Base-by-base conservation (phyloP, 2,888 invertebrate genomes). In the Rhyacophila evoluta region DNA sequence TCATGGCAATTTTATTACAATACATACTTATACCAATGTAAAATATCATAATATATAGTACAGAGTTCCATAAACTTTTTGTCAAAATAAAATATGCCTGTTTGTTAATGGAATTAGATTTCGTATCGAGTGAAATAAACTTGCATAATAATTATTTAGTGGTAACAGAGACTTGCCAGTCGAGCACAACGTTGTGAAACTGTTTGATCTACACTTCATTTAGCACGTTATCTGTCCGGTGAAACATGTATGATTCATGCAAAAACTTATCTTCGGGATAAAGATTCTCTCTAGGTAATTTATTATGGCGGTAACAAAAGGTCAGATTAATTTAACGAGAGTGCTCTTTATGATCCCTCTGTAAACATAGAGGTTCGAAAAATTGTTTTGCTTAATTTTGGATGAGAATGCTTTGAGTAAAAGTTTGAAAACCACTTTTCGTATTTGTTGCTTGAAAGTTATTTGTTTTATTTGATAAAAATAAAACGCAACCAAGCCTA, bases 181-280 rank as follows among this genome's bases (percentile, higher is more conserved):
- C 25, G 8, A 55, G 25, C 55, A 5, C 55, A 55, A 19, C 25
- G 55, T 25, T 55, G 55, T 8, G 55, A 19, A n/a, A 0, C 25
- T 77, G 25, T 72, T 74, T 69, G 77, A 68, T 79, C 68, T 55
- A 72, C 78, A 73, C 55, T 77, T 79, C 81, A 79, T 81, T 81
- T 69, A 81, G 77, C 81, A 74, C 75, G 81, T 81, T 81, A 77
- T 79, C 81, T 55, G 79, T 75, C 73, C 79, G 25, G 55, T 71
- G 79, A 77, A 81, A 81, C 81, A 77, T 69, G 70, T 75, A 73
- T 79, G 81, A 81, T 79, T 79, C 77, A 79, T 74, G 55, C 74
- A 39, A 27, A 67, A 68, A 36, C 67, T 78, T 79, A 80, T 78
- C 77, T 74, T 5, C 15, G 36, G 38, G 27, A 8, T 19, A 25